Base-by-base conservation (phyloP, 1,140 invertebrate species). In the Trichonephila clavata region DNA sequence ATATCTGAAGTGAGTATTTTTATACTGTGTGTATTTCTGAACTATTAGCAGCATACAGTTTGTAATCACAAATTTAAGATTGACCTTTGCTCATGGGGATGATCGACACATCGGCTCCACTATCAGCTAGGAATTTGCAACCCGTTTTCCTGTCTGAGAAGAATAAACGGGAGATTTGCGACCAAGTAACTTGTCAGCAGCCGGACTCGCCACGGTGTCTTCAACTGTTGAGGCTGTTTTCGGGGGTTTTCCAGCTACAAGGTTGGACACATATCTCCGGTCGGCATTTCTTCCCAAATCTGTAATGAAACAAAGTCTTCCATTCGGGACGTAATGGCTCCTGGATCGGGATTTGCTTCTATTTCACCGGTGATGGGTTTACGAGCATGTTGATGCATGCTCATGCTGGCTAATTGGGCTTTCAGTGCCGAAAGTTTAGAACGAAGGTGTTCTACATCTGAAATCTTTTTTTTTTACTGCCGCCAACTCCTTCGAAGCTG, bases 21-120 rank as follows among this genome's bases (percentile, higher is more conserved):
- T 14, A 63, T 18, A 39, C 86, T 65, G 92, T 81, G 16, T 1
- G 4, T 7, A 86, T 87, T 60, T 77, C 77, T 3, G 83, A 87
- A 5, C 84, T 61, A 77, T 93, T 93, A 24, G 83, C 83, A 27
- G 84, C 92, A 83, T 93, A 93, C n/a, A 88, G 57, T 59, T 89
- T 87, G 16, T 89, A 93, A 0, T 93, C 86, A 61, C 20, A 63
- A 0, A 24, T 1, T 77, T 61, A 2, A 21, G 0, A 39, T 3
- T 68, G 43, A 87, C 20, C 43, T 43, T n/a, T 68, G 16, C 20
- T n/a, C n/a, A n/a, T n/a, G n/a, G n/a, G n/a, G n/a, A n/a, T n/a
- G n/a, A n/a, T n/a, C n/a, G n/a, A n/a, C 3, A 93, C 83, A 60
- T 87, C 92, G 1, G 92, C 92, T 6, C 63, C 61, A 65, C 84